Conservation (phyloP, 2,113 vertebrate genomes). For the Neogobius melanostomus region DNA sequence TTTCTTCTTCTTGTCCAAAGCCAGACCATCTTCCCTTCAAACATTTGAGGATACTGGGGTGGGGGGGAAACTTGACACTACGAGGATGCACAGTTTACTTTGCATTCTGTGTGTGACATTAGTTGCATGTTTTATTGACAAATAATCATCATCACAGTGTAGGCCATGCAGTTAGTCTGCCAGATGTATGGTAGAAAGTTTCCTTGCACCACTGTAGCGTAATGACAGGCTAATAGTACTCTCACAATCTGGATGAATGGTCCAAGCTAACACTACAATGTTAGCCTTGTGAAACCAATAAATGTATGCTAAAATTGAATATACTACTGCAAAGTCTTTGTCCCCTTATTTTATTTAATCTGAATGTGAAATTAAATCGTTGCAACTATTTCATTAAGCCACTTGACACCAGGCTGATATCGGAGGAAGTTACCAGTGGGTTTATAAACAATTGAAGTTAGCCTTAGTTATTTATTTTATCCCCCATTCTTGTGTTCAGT, state of each 20-base stretch:
- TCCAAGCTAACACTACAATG: conserved; percentile 41
- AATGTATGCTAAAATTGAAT: not conserved
- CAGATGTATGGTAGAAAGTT: conserved; percentile 50
- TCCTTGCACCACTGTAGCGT: conserved; percentile 28
- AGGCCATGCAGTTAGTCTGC: conserved; percentile 8
- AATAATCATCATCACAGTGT: not conserved
- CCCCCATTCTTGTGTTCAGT: too few species aligned
- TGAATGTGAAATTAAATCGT: not conserved
- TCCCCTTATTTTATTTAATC: not conserved
- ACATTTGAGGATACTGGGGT: conserved; percentile 23
- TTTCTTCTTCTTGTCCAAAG: conserved; percentile 26
- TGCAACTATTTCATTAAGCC: conserved; percentile 31
- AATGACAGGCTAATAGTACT: conserved; percentile 43
- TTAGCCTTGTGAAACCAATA: conserved; percentile 38
- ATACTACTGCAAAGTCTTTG: not conserved
- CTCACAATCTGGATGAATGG: conserved; percentile 44
- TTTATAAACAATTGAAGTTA: not conserved
- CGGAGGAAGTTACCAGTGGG: conserved; percentile 15
- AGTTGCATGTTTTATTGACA: too few species aligned
- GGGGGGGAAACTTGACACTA: conserved; percentile 61
- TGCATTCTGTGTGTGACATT: conserved; percentile 37
- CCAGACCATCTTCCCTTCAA: conserved; percentile 29
- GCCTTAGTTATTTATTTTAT: too few species aligned
- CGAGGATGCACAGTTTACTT: conserved; percentile 68
- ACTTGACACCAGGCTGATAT: conserved; percentile 48